A percentile compares a stretch with the other conserved stretches of the same genome.
Evolutionary conservation across 1,140 invertebrate species (phyloP).

Genomic region (Cydia splendana): DNA sequence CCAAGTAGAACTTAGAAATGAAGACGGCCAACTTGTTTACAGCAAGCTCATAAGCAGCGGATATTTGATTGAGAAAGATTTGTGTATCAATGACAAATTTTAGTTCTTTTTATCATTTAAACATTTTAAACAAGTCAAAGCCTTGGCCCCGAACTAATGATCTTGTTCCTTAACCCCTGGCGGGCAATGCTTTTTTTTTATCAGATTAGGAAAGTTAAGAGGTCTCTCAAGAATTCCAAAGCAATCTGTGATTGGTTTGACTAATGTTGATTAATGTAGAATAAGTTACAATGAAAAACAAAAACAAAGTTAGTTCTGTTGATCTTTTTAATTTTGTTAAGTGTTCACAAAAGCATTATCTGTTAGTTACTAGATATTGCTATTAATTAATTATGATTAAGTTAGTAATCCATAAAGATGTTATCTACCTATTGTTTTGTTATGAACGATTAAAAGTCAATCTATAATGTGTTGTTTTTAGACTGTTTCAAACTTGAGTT

Average conservation of each 20-base stretch:
- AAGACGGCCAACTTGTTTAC: not conserved
- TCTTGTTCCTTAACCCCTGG: not conserved
- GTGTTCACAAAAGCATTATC: not conserved
- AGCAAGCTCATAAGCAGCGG: slow-evolving; percentile 17
- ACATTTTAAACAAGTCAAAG: not conserved
- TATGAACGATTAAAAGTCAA: not conserved
- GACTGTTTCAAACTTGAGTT: not conserved
- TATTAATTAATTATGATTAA: not conserved
- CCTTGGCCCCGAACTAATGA: not conserved
- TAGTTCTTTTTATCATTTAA: not conserved
- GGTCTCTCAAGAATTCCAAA: not conserved
- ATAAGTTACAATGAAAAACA: slow-evolving; percentile 1
- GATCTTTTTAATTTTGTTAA: not conserved
- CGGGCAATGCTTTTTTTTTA: too few relatives aligned
- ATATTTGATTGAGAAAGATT: slow-evolving; percentile 2
- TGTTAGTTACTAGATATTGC: not conserved
- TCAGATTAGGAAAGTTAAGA: too few relatives aligned
- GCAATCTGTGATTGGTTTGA: not conserved
- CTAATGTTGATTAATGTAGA: not conserved
- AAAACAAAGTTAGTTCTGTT: not conserved
- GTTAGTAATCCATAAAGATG: not conserved
- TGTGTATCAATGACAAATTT: not conserved
- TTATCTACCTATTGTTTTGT: not conserved
- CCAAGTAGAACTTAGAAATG: slow-evolving; percentile 13
- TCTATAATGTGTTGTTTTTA: not conserved